Evolutionary conservation across 2,888 invertebrate species (phyloP).

Genomic region (Dynastes tityus): DNA sequence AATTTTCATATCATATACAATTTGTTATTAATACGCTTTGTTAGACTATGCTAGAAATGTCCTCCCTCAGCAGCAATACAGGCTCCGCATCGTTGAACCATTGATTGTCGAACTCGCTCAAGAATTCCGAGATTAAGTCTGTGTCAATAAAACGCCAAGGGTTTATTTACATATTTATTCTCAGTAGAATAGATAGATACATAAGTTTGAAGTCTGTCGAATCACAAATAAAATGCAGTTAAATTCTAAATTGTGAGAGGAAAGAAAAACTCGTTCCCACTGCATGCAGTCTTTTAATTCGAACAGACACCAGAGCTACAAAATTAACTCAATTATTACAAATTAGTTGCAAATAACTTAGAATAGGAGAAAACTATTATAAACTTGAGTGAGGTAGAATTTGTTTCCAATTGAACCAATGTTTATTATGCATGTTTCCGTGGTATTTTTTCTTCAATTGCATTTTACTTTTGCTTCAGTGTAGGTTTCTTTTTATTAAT

Average conservation of each 20-base stretch:
- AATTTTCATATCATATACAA: too few relatives aligned
- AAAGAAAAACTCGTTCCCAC: slow-evolving; percentile 52
- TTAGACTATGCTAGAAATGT: too few relatives aligned
- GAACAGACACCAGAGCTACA: slow-evolving; percentile 63
- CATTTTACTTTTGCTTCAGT: slow-evolving; percentile 50
- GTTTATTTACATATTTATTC: slow-evolving; percentile 67
- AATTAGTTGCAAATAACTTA: slow-evolving; percentile 53
- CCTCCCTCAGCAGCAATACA: too few relatives aligned
- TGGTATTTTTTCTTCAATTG: slow-evolving; percentile 32
- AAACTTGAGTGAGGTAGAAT: slow-evolving; percentile 68
- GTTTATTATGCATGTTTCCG: slow-evolving; percentile 8
- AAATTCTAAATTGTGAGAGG: slow-evolving; percentile 54
- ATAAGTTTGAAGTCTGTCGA: slow-evolving; percentile 65
- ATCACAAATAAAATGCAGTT: slow-evolving; percentile 66
- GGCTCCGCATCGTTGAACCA: too few relatives aligned
- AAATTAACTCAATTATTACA: slow-evolving; percentile 62
- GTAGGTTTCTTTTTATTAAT: slow-evolving; percentile 1
- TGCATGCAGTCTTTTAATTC: slow-evolving; percentile 65
- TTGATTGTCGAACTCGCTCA: too few relatives aligned
- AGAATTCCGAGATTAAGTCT: too few relatives aligned
- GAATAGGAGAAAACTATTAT: slow-evolving; percentile 60
- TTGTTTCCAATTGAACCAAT: slow-evolving; percentile 65
- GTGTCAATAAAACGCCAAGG: slow-evolving; percentile 19
- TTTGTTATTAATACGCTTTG: too few relatives aligned
- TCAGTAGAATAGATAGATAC: slow-evolving; percentile 64